Percentiles rank a stretch among this genome's conserved stretches.
Evolutionary conservation across 2,888 invertebrate genomes (phyloP).

Genomic region (Volucella zonaria): DNA sequence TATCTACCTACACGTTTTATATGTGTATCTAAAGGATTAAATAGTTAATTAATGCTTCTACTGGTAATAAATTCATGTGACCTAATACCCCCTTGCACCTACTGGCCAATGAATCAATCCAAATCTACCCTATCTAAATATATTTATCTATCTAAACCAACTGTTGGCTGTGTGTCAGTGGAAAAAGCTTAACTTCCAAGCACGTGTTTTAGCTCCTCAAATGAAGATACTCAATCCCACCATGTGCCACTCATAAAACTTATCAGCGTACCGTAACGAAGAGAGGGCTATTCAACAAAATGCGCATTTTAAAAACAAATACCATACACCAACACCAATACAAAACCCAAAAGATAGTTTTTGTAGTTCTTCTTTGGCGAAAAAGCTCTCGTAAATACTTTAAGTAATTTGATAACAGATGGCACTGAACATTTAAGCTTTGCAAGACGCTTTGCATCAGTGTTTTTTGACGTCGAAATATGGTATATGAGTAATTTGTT

Average conservation of each 20-base stretch:
- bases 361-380: neutral
- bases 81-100: slow-evolving; percentile 8
- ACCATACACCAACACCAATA: neutral
- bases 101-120: slow-evolving; percentile 58
- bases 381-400: slow-evolving; percentile 30
- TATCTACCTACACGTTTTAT: too few species aligned
- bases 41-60: slow-evolving; percentile 33
- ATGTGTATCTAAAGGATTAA: slow-evolving; percentile 24
- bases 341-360: neutral
- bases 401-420: slow-evolving; percentile 53
- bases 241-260: neutral
- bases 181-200: slow-evolving; percentile 49
- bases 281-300: neutral
- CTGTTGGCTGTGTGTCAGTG: slow-evolving; percentile 37
- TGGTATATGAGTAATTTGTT: too few species aligned
- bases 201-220: slow-evolving; percentile 56
- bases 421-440: slow-evolving; percentile 39
- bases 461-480: too few species aligned
- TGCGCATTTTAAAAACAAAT: slow-evolving; percentile 36
- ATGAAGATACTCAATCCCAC: neutral
- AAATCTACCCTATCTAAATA: slow-evolving; percentile 58
- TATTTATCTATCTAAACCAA: slow-evolving; percentile 6
- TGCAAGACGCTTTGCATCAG: too few species aligned
- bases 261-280: neutral
- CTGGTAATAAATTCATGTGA: slow-evolving; percentile 32